Evolutionary conservation across 2,113 vertebrate species (phyloP).

Genomic region (Leiothrix lutea): DNA sequence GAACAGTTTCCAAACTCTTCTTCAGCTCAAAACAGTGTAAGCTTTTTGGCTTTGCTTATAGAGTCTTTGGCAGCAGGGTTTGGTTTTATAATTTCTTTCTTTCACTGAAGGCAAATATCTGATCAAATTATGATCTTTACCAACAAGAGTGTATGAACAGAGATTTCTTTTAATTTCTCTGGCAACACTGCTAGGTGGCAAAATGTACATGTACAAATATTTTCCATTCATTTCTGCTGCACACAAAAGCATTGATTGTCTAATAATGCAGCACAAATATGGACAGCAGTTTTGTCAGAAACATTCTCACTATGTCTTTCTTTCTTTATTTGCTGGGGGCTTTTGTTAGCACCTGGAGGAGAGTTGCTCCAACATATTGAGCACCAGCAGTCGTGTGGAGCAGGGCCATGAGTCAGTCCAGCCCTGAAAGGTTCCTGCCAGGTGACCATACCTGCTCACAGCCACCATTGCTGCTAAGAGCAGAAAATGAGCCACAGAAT

Average conservation of each 20-base stretch:
- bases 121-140: background rate
- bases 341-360: background rate
- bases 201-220: background rate
- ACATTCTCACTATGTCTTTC: fast-evolving
- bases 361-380: background rate
- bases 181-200: background rate
- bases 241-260: background rate
- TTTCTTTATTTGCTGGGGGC: background rate
- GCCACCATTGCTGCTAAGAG: background rate
- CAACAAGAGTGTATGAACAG: background rate
- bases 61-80: background rate
- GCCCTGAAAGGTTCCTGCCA: background rate
- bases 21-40: background rate
- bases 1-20: background rate
- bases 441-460: background rate
- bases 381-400: background rate
- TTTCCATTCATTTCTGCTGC: background rate
- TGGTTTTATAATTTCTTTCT: background rate
- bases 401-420: background rate
- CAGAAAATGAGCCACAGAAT: background rate
- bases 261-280: background rate
- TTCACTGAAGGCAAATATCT: background rate
- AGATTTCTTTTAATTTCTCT: background rate
- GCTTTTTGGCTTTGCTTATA: background rate
- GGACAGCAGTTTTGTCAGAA: background rate